Evolutionary conservation across 2,113 vertebrate species (phyloP).

Genomic region (Brachypteracias leptosomus): DNA sequence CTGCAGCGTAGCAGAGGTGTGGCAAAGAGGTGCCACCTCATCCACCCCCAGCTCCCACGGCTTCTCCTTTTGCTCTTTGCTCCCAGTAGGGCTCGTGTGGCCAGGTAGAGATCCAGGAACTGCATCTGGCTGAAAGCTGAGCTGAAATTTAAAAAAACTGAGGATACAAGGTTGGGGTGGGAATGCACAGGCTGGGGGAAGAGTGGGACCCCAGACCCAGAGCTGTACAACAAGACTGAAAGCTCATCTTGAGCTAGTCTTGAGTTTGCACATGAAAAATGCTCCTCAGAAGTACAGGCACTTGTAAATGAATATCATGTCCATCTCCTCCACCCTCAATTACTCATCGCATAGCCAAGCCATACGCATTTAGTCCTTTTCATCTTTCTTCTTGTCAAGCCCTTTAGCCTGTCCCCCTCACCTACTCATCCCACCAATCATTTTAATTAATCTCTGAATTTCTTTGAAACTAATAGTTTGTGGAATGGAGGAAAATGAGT

Average conservation of each 20-base stretch:
- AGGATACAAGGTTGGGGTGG: background rate
- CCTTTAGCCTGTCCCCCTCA: slow-evolving; percentile 60
- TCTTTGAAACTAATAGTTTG: slow-evolving; percentile 67
- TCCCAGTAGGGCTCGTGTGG: background rate
- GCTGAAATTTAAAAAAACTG: background rate
- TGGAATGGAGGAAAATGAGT: slow-evolving; percentile 68
- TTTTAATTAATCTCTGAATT: slow-evolving; percentile 69
- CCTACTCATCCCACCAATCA: slow-evolving; percentile 64
- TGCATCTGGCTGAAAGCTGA: background rate
- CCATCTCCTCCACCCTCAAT: slow-evolving; percentile 67
- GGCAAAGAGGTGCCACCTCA: background rate
- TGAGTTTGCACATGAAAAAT: slow-evolving; percentile 16
- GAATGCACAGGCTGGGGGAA: background rate
- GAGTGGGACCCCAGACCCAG: background rate
- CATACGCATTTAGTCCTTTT: slow-evolving; percentile 44
- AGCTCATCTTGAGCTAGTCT: background rate
- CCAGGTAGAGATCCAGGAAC: slow-evolving; percentile 3
- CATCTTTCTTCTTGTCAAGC: slow-evolving; percentile 67
- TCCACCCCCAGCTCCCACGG: slow-evolving; percentile 16
- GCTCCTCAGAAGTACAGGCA: slow-evolving; percentile 19
- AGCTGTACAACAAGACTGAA: background rate
- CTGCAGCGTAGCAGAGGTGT: background rate
- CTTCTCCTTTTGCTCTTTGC: slow-evolving; percentile 46
- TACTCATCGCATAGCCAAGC: slow-evolving; percentile 64
- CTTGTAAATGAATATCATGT: slow-evolving; percentile 61